phyloP scores from a whole-genome alignment of 1,140 invertebrate genomes.

The Listronotus bonariensis region DNA sequence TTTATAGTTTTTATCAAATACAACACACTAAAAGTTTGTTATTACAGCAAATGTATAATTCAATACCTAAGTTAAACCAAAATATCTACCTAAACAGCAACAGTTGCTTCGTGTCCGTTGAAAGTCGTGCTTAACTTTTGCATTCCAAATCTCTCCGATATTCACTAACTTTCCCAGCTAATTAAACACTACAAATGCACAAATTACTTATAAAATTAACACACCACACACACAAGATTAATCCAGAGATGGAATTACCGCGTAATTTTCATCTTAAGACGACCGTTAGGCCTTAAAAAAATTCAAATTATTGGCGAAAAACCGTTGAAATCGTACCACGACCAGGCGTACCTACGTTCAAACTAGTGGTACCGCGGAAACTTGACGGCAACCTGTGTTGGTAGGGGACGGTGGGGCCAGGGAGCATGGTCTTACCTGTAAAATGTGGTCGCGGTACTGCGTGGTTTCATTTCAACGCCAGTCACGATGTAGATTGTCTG shows the following conservation, averaged over 20 bases:
- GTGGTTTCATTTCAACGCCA: conserved; percentile 38
- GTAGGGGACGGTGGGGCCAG: conserved; percentile 27
- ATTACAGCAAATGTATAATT: neutral
- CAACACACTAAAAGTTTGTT: no score
- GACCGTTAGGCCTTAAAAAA: conserved; percentile 16
- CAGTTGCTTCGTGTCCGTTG: conserved; percentile 33
- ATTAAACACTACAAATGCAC: conserved; percentile 6
- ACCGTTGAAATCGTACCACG: conserved; percentile 36
- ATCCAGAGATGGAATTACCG: neutral
- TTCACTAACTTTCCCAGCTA: conserved; percentile 12
- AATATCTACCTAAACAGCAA: conserved; percentile 36
- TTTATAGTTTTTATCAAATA: no score
- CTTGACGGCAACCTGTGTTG: conserved; percentile 33
- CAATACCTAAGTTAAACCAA: conserved; percentile 1
- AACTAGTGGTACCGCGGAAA: conserved; percentile 34
- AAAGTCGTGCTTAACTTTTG: conserved; percentile 40
- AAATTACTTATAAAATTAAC: conserved; percentile 8
- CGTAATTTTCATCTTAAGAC: conserved; percentile 4
- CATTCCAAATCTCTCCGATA: conserved; percentile 33
- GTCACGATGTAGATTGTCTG: conserved; percentile 37
- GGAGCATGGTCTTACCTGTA: conserved; percentile 34
- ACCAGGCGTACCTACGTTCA: conserved; percentile 36
- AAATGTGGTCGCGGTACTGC: conserved; percentile 38
- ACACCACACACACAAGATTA: conserved; percentile 8
- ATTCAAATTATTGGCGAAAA: conserved; percentile 26